Percentiles rank a stretch among this genome's conserved stretches.
Evolutionary conservation across 2,113 vertebrate species (phyloP).

Genomic region (Indri indri): DNA sequence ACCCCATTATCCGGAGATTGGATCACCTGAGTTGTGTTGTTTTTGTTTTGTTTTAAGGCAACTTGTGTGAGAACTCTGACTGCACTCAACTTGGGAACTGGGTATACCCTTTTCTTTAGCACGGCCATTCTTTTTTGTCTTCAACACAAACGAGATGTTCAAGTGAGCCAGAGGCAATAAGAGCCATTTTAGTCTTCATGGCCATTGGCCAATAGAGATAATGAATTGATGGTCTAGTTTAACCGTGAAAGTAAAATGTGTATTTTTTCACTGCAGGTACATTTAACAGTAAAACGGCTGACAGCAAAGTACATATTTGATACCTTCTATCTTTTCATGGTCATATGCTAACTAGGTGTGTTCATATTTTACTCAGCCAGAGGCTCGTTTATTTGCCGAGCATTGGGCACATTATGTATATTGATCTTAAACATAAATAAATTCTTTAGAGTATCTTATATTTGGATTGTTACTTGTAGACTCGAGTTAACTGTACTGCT

Average conservation of each 20-base stretch:
- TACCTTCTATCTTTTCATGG: constrained; percentile 69
- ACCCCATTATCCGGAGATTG: neutral
- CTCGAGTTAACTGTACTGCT: constrained; percentile 70
- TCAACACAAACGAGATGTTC: constrained; percentile 49
- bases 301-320: constrained; percentile 67
- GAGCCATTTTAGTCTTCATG: neutral
- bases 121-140: constrained; percentile 5
- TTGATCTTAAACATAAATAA: constrained; percentile 65
- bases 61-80: neutral
- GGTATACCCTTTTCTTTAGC: neutral
- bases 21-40: neutral
- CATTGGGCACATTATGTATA: constrained; percentile 56
- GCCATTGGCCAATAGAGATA: constrained; percentile 40
- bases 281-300: constrained; percentile 9
- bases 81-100: neutral
- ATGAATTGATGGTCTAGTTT: constrained; percentile 56
- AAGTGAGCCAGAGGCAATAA: neutral
- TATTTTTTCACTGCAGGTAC: constrained; percentile 70
- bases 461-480: constrained; percentile 69
- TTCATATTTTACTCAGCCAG: constrained; percentile 66
- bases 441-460: constrained; percentile 50
- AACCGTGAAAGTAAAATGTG: constrained; percentile 63
- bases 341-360: constrained; percentile 59
- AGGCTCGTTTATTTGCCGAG: constrained; percentile 54
- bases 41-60: neutral